A percentile compares a stretch with the other conserved stretches of the same genome.
phyloP scores from a whole-genome alignment of 23 tunicate species.

The Styela clava region DNA sequence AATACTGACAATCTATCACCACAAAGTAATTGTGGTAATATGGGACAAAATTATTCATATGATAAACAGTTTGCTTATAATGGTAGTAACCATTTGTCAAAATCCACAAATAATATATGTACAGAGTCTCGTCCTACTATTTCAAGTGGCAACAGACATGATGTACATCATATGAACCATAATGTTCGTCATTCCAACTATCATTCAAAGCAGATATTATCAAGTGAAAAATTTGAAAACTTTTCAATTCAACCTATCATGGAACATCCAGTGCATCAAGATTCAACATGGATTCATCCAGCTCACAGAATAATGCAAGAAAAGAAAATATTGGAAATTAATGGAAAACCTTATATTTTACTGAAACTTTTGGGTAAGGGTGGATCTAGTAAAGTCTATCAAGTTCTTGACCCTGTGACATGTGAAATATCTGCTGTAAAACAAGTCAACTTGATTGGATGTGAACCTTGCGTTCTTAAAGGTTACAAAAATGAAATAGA shows the following conservation, averaged over 20 bases:
- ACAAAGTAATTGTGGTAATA: too few species aligned
- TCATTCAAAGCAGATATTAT: not conserved
- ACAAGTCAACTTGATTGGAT: constrained; percentile 43
- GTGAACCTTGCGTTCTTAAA: constrained; percentile 42
- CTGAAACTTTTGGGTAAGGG: constrained; percentile 55
- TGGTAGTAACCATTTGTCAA: not conserved
- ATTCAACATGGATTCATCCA: not conserved
- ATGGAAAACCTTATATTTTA: constrained; percentile 32
- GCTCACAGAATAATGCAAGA: not conserved
- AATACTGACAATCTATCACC: not conserved
- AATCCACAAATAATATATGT: too few species aligned
- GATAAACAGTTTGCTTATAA: not conserved
- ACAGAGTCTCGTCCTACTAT: not conserved
- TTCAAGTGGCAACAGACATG: not conserved
- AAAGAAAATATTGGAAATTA: constrained; percentile 27
- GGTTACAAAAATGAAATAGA: constrained; percentile 72
- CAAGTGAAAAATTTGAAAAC: not conserved
- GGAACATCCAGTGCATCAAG: not conserved
- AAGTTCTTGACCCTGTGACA: constrained; percentile 26
- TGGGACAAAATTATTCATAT: not conserved
- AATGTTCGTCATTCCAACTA: not conserved
- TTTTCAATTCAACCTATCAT: not conserved
- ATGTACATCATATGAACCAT: not conserved
- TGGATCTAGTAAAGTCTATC: constrained; percentile 78
- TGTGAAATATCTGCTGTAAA: constrained; percentile 44